phyloP scores from a whole-genome alignment of 2,113 vertebrate species.

The Dicerorhinus sumatrensis region DNA sequence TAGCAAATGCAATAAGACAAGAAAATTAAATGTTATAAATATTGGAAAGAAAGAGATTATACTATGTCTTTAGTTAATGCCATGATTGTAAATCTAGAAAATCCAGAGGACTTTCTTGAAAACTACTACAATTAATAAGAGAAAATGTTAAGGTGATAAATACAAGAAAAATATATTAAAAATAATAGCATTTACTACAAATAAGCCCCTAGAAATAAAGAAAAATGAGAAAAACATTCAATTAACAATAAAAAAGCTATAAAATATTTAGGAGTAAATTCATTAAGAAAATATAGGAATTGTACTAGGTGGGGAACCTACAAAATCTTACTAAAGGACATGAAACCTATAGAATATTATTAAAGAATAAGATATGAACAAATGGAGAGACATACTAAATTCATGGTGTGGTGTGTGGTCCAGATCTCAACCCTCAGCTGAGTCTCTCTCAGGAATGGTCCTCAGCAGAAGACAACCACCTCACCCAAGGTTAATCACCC shows the following conservation, averaged over 20 bases:
- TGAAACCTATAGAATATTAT: neutral
- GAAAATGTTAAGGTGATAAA: conserved; percentile 3
- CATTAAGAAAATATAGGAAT: neutral
- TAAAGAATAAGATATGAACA: neutral
- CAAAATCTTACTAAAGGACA: neutral
- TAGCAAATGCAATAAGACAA: neutral
- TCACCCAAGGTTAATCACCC: neutral
- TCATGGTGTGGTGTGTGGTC: neutral
- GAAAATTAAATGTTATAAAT: neutral
- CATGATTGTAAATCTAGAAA: neutral
- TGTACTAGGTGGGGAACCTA: neutral
- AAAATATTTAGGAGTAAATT: neutral
- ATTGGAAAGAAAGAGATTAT: neutral
- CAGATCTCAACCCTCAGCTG: neutral
- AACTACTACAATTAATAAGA: conserved; percentile 2
- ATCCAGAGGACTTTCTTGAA: neutral
- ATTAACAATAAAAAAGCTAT: neutral
- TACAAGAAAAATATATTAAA: neutral
- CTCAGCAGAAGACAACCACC: neutral
- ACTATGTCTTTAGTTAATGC: neutral
- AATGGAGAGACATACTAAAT: neutral
- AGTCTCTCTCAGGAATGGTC: neutral
- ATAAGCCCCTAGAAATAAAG: neutral
- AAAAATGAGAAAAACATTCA: conserved; percentile 16
- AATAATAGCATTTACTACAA: conserved; percentile 7